A percentile compares a stretch with the other conserved stretches of the same genome.
Conservation (phyloP, 2,888 invertebrate genomes). For the Willowsia nigromaculata region DNA sequence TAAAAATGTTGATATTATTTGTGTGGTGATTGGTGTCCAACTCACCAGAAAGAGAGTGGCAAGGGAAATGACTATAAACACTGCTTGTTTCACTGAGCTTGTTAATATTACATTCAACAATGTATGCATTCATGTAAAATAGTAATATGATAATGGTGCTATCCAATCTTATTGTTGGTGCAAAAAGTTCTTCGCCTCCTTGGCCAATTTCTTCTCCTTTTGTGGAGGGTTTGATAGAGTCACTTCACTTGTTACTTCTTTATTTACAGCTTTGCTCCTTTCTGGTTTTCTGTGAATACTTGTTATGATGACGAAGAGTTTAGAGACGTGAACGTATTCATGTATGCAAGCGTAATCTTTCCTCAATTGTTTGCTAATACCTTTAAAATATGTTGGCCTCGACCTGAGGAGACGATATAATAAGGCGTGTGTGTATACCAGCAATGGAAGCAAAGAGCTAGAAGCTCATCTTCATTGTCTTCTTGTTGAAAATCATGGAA, state of each 20-base stretch:
- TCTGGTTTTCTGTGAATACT: slow-evolving; percentile 30
- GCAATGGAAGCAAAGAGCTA: neutral
- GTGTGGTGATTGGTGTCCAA: slow-evolving; percentile 24
- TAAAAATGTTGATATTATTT: slow-evolving; percentile 24
- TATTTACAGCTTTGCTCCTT: slow-evolving; percentile 2
- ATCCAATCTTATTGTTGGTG: slow-evolving; percentile 13
- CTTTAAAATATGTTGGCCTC: slow-evolving; percentile 53
- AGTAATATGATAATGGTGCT: neutral
- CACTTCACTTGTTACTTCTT: slow-evolving; percentile 40
- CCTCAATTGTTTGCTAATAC: neutral
- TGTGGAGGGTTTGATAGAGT: slow-evolving; percentile 29
- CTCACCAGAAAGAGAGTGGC: slow-evolving; percentile 68
- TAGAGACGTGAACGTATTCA: slow-evolving; percentile 24
- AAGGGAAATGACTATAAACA: slow-evolving; percentile 27
- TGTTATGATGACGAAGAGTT: neutral
- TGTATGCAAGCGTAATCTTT: slow-evolving; percentile 8
- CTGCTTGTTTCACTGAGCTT: slow-evolving; percentile 1
- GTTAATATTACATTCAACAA: neutral
- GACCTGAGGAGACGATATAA: slow-evolving; percentile 37
- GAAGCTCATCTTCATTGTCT: slow-evolving; percentile 37
- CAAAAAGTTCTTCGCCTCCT: slow-evolving; percentile 29
- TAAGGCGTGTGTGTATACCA: neutral
- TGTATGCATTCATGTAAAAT: neutral
- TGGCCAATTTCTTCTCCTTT: slow-evolving; percentile 66
- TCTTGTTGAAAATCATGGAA: neutral